Conservation (phyloP, 1,140 invertebrate species). For the Phocides pigmalion region DNA sequence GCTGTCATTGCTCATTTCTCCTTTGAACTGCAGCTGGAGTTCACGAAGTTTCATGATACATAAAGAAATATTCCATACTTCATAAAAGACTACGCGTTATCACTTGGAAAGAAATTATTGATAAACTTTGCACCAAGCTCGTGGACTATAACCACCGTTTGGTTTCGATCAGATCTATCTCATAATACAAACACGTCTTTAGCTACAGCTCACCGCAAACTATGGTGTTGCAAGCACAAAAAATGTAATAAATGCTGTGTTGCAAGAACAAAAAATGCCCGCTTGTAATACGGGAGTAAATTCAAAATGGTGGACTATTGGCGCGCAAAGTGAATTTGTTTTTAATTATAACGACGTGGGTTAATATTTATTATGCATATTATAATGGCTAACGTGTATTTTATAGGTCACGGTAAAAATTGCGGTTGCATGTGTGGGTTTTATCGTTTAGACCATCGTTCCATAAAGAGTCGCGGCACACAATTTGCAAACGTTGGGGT, state of each 20-base stretch:
- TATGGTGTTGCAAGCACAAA: slow-evolving; percentile 38
- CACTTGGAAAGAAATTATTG: too few relatives aligned
- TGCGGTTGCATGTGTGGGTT: not conserved
- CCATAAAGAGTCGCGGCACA: too few relatives aligned
- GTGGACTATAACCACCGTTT: slow-evolving; percentile 23
- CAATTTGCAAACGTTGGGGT: too few relatives aligned
- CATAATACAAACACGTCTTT: slow-evolving; percentile 41
- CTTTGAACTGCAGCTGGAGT: too few relatives aligned
- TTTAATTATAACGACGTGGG: slow-evolving; percentile 22
- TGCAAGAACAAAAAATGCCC: slow-evolving; percentile 32
- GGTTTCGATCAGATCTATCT: slow-evolving; percentile 30
- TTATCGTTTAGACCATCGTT: too few relatives aligned
- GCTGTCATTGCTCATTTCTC: too few relatives aligned
- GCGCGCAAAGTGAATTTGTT: slow-evolving; percentile 28
- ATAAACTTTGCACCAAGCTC: too few relatives aligned
- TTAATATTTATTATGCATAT: slow-evolving; percentile 30
- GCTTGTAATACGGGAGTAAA: slow-evolving; percentile 30
- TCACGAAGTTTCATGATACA: too few relatives aligned
- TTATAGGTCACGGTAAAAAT: slow-evolving; percentile 18
- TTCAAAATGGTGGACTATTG: slow-evolving; percentile 19
- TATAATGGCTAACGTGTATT: slow-evolving; percentile 19
- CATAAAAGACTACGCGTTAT: too few relatives aligned
- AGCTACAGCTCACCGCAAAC: slow-evolving; percentile 37
- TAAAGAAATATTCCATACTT: too few relatives aligned
- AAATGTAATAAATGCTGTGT: slow-evolving; percentile 35